A percentile compares a stretch with the other conserved stretches of the same genome.
Evolutionary conservation across 2,888 invertebrate genomes (phyloP).

Genomic region (Dorcus parallelipipedus): DNA sequence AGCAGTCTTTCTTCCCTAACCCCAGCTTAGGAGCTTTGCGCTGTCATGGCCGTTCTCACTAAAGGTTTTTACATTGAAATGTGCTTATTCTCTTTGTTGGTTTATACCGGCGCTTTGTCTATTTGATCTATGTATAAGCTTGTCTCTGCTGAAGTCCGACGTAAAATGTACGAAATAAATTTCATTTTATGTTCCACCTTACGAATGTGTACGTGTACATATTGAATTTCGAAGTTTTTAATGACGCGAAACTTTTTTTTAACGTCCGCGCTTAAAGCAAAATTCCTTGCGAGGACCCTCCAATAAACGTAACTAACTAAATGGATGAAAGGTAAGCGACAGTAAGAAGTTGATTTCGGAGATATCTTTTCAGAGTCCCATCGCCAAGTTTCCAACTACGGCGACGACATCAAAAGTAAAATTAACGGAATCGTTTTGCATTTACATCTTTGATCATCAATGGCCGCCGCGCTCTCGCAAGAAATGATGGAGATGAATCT

Average conservation of each 20-base stretch:
- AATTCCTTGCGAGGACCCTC: too few relatives aligned
- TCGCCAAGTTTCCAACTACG: constrained; percentile 37
- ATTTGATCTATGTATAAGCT: not conserved
- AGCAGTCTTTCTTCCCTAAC: constrained; percentile 52
- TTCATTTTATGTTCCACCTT: too few relatives aligned
- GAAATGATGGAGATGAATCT: constrained; percentile 2
- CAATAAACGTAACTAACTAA: constrained; percentile 24
- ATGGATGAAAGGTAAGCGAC: constrained; percentile 20
- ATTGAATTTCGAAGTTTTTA: too few relatives aligned
- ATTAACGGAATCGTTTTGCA: constrained; percentile 43
- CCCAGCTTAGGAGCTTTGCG: constrained; percentile 49
- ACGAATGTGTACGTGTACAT: too few relatives aligned
- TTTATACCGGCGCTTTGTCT: constrained; percentile 31
- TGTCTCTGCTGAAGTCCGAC: not conserved
- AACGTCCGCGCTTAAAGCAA: too few relatives aligned
- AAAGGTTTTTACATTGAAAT: constrained; percentile 50
- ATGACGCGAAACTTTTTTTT: too few relatives aligned
- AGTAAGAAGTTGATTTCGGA: constrained; percentile 32
- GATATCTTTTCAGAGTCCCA: constrained; percentile 42
- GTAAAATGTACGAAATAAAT: not conserved
- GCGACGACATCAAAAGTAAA: constrained; percentile 45
- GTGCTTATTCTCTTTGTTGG: constrained; percentile 49
- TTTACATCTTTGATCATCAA: constrained; percentile 46
- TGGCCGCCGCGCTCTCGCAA: constrained; percentile 24
- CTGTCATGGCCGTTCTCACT: constrained; percentile 47